phyloP scores from a whole-genome alignment of 1,140 invertebrate species.

The Cyclargus thomasi region DNA sequence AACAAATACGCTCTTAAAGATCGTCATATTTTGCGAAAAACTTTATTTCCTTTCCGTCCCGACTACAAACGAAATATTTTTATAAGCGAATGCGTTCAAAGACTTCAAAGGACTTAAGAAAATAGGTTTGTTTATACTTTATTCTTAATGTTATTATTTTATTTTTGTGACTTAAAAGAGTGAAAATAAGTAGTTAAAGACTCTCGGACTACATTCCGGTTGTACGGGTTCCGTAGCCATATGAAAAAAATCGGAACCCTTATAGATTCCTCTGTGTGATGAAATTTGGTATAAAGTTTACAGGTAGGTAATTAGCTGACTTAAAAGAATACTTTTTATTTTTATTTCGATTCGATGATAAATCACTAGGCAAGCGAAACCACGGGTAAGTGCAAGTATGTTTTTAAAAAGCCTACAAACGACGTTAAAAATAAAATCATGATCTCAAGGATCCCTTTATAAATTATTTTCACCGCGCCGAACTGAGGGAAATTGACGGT shows the following conservation, averaged over 20 bases:
- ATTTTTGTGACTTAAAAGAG: neutral
- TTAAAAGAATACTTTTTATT: too few species aligned
- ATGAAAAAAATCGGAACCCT: too few species aligned
- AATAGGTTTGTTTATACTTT: neutral
- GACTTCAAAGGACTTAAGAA: neutral
- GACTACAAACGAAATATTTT: slow-evolving; percentile 7
- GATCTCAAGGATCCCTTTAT: neutral
- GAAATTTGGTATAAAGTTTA: too few species aligned
- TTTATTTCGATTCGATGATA: too few species aligned
- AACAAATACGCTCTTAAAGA: neutral
- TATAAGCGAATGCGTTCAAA: neutral
- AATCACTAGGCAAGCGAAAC: too few species aligned
- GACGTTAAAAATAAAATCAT: neutral
- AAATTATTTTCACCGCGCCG: neutral
- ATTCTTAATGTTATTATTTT: neutral
- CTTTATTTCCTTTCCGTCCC: neutral
- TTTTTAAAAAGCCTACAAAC: neutral
- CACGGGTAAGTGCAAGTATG: too few species aligned
- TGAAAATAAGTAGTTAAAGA: too few species aligned
- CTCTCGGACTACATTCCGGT: neutral
- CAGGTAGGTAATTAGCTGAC: too few species aligned
- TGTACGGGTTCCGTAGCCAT: too few species aligned
- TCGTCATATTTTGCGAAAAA: neutral
- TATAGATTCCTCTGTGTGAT: too few species aligned
- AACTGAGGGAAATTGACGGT: neutral